Evolutionary conservation across 2,888 invertebrate genomes (phyloP).

Genomic region (Colostygia pectinataria): DNA sequence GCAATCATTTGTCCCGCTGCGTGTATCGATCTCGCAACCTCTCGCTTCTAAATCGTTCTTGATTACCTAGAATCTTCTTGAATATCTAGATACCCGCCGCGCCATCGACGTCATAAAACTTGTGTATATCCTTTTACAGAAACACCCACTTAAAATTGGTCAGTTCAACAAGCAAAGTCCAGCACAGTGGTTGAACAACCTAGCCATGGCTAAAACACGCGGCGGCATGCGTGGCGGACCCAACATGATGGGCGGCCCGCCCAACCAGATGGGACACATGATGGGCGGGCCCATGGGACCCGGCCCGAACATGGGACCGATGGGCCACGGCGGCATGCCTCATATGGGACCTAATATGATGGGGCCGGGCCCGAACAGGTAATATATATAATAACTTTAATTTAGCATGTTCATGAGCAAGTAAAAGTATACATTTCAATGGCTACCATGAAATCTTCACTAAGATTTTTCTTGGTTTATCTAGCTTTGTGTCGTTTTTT

Average conservation of each 20-base stretch:
- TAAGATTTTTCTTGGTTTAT: no score
- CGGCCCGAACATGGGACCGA: constrained; percentile 75
- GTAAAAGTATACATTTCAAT: no score
- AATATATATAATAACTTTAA: not conserved
- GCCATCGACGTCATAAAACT: no score
- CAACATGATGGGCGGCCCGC: constrained; percentile 76
- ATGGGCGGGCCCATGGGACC: constrained; percentile 79
- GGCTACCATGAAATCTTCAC: no score
- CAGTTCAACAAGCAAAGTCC: constrained; percentile 93
- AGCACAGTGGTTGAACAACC: constrained; percentile 90
- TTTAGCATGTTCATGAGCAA: no score
- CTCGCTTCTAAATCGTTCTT: no score
- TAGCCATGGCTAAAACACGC: constrained; percentile 89
- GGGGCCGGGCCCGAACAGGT: constrained; percentile 59
- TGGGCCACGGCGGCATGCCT: constrained; percentile 74
- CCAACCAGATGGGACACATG: constrained; percentile 77
- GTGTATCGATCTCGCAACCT: no score
- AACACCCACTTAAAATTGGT: constrained; percentile 94
- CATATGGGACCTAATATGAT: constrained; percentile 80
- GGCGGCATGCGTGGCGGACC: constrained; percentile 83
- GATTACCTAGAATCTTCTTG: no score
- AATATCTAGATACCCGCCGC: no score
- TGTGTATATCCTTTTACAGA: constrained; percentile 82
- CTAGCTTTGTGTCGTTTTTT: no score
- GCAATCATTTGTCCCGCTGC: no score